Evolutionary conservation across 2,888 invertebrate species (phyloP), one percentile per base, ranked within the genome.

Genomic region (Apeira syringaria): DNA sequence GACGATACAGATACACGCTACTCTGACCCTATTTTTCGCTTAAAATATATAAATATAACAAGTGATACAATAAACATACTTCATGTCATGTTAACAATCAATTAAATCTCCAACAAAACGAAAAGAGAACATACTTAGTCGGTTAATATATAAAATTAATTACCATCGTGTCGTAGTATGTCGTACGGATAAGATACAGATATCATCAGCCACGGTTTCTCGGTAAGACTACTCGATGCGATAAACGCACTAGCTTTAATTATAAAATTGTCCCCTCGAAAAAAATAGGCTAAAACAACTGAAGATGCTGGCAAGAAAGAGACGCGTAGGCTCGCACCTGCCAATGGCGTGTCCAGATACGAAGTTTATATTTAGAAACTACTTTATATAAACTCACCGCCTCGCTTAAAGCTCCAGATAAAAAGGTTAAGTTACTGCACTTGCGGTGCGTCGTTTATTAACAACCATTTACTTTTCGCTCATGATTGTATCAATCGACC

Each of bases 301-400:
- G 59, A 56, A 68, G 67, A 67, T 63, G 64, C 58, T 69, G 55
- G 78, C 62, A 80, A 76, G 79, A 75, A 77, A 69, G 68, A 64
- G 77, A 81, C 63, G 77, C 78, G 72, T 72, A 72, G 72, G 68
- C 80, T 77, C 74, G 80, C 86, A 86, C 84, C 87, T 88, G 88
- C 87, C 88, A 87, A 86, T 86, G 77, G 73, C 72, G 77, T 78
- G 80, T 85, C 79, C 74, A 82, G 87, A 88, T 87, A 88, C 78
- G 73, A 69, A 69, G 81, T 79, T 84, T 89, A 89, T 88, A 87
- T 88, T 84, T 89, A 89, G 87, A 87, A 85, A 84, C 78, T 85
- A 86, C 85, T 87, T 87, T 85, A 87, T 86, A 85, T 82, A 86
- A 56, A 79, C 80, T 77, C 81, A 81, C 82, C 83, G 84, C 76